Evolutionary conservation across 2,113 vertebrate genomes (phyloP), one percentile per base, ranked within the genome.

Genomic region (Paracyprichromis sp.): DNA sequence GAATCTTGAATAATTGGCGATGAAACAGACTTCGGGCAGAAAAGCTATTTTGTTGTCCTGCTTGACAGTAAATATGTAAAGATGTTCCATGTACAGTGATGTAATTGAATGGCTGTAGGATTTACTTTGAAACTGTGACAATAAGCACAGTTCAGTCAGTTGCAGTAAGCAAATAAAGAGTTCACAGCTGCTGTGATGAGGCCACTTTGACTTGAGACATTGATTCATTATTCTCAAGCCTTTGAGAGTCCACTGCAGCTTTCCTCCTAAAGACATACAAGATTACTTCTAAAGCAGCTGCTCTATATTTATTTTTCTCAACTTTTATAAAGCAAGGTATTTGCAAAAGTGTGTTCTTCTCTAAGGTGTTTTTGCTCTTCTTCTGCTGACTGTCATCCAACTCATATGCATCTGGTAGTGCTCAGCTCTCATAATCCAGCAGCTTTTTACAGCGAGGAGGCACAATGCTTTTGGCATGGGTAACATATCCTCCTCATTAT

Each of bases 191-290:
- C 59, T 63, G 9, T 0, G 9, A 0, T 63, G 0, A 63, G 59
- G 59, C 59, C 31, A 78, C 45, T 50, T 50, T 78, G 61, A 38
- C 34, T 38, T 69, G 63, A 76, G 43, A 29, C 71, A 19, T 76
- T 26, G 1, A 47, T 50, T 78, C 26, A 13, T 78, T 50, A 78
- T 31, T 78, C 26, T 78, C 4, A 8, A 78, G 73, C 73, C 73
- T 50, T 50, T 47, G 1, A 31, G 71, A 50, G 26, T 50, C 45
- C 45, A n/a, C 26, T n/a, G 45, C 7, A 78, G 16, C 26, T 52
- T 50, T 50, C 26, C 45, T 19, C 3, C 45, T 52, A 31, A 34
- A 78, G 10, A 52, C 26, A 47, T 26, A 19, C 0, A n/a, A 31
- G 29, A 13, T 78, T 78, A 31, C 26, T 50, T 78, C 47, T 0